Base-by-base conservation (phyloP, 1,140 invertebrate species). In the Drepana arcuata region DNA sequence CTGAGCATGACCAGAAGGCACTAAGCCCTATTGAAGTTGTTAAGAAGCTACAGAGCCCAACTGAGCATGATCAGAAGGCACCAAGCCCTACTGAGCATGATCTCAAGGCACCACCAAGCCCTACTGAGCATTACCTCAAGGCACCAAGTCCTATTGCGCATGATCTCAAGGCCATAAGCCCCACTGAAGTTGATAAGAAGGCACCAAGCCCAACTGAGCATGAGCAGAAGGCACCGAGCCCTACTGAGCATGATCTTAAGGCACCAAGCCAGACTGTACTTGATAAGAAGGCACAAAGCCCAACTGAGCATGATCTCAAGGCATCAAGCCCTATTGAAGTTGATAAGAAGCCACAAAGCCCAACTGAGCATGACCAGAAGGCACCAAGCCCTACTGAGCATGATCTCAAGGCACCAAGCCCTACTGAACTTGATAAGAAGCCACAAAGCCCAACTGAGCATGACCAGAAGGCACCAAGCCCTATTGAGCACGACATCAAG, bases 261-360 rank as follows among this genome's bases (percentile, higher is more conserved):
- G 33, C 16, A 12, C 34, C 36, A 13, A 44, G 29, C 9, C 40
- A 30, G 4, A 6, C 12, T 0, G 33, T 35, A 16, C 13, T 25
- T 7, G 26, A 29, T 4, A 10, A 4, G 4, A 26, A 26, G 24
- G 24, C 6, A 26, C 24, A 2, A 4, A 26, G 24, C n/a, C 24
- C 24, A n/a, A 26, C 10, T 10, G 10, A 7, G 4, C 6, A 26
- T n/a, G 24, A 4, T 26, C 6, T 10, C n/a, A 26, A 26, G 10
- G 10, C 4, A 10, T 10, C 24, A 6, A 26, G 24, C 4, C 24
- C 24, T 26, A 10, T 26, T 2, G 2, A 26, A 10, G 4, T 7
- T 7, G 6, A 10, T 26, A 10, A 4, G 4, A 26, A 26, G n/a
- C 2, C 24, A 6, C 24, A 3, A 7, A 6, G 24, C n/a, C n/a